These are phyloP conservation scores for Acronicta leporina DNA, from an alignment of 2,888 invertebrate species.

Conservation along the genomic window DNA sequence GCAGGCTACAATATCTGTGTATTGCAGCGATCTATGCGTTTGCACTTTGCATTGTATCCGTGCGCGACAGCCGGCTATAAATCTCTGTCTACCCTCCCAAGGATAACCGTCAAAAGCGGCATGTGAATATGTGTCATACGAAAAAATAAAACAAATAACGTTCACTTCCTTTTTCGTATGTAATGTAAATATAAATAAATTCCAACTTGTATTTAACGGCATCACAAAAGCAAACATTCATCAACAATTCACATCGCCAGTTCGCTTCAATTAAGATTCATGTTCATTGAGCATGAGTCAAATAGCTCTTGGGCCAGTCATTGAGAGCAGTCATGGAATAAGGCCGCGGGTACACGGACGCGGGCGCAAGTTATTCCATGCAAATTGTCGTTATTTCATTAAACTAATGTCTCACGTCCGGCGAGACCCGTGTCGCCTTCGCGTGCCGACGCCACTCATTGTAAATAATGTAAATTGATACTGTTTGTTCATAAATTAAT, in stretches of 20 bases:
- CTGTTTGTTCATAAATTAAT: constrained; percentile 31
- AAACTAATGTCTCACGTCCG: constrained; percentile 80
- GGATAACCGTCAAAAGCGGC: constrained; percentile 24
- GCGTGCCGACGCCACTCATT: constrained; percentile 63
- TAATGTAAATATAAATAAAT: constrained; percentile 38
- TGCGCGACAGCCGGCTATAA: constrained; percentile 3
- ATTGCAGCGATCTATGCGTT: not conserved
- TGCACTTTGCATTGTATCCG: not conserved
- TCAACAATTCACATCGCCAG: constrained; percentile 69
- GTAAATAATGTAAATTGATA: constrained; percentile 56
- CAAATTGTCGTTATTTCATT: constrained; percentile 82
- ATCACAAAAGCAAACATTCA: constrained; percentile 56
- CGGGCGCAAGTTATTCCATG: constrained; percentile 62
- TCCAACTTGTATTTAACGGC: constrained; percentile 37
- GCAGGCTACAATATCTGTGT: not conserved
- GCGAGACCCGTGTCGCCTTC: constrained; percentile 71
- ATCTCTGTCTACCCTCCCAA: constrained; percentile 22
- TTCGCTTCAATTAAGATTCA: constrained; percentile 82
- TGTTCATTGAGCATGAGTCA: constrained; percentile 85
- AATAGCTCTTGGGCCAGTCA: constrained; percentile 68
- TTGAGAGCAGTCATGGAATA: constrained; percentile 74
- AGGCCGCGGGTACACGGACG: constrained; percentile 48
- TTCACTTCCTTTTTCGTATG: constrained; percentile 28
- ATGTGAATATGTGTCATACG: constrained; percentile 39
- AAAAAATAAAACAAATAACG: constrained; percentile 35